Evolutionary conservation across 2,888 invertebrate species (phyloP), one percentile per base, ranked within the genome.

Genomic region (Agrochola lota): DNA sequence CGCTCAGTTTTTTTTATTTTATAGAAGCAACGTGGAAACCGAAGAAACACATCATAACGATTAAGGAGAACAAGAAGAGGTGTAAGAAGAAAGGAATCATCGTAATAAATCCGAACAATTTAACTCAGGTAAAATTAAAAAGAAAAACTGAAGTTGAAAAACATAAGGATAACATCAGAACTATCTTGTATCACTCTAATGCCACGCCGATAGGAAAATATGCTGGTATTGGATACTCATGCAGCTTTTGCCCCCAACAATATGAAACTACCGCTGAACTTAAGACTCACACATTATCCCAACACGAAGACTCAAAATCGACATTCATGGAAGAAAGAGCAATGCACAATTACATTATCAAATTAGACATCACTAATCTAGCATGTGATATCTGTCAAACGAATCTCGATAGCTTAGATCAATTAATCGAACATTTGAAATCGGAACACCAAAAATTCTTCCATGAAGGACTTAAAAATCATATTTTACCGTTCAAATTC

Each of bases 191-290:
- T 5, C 87, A 91, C 75, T 93, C 95, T 0, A 96, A 95, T 67
- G 95, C 95, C 0, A 95, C 95, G 0, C 95, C 95, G 0, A 94
- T 95, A 9, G 90, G 92, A 26, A 91, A 92, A 63, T 90, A 92
- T 23, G 91, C 91, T 0, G 93, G 94, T 0, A 91, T 92, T 0
- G 94, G 94, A 0, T 95, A 93, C 78, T 83, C 90, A 0, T 95
- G 95, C 81, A 91, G 93, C 6, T 95, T 94, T 78, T 95, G 95
- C 74, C 70, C 88, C 0, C 83, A 91, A n/a, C 91, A 94, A 59
- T 94, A 87, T 71, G 87, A 87, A 46, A 89, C 92, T 20, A 91
- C 95, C 0, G 86, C 89, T 0, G 91, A 92, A 49, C 85, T 95
- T 0, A 95, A 95, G 85, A 73, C 77, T 0, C 95, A 95, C 74